Base-by-base conservation (phyloP, 2,888 invertebrate genomes). In the Aphodius granarius region DNA sequence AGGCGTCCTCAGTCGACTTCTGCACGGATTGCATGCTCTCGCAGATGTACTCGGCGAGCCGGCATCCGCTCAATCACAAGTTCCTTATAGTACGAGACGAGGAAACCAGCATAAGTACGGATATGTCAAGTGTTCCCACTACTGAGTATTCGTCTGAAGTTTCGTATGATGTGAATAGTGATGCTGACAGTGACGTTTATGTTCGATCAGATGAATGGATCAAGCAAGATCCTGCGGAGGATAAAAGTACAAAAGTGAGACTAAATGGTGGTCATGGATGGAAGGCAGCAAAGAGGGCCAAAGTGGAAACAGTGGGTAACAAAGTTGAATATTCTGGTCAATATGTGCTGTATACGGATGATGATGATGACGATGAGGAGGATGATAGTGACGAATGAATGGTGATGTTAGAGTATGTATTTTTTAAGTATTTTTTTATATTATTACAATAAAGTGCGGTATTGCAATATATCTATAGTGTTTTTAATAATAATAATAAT, bases 21-120 rank as follows among this genome's bases (percentile, higher is more conserved):
- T 94, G 94, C 81, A 88, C 89, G 0, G 91, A 92, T 81, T 93
- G 93, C 81, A 89, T 91, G 1, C 83, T 91, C 0, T 85, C 88
- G 2, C 91, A 92, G 83, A 80, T 91, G 78, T 88, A 89, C 77
- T 85, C 87, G 3, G 85, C 86, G 76, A 88, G 86, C 13, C 79
- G 83, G n/a, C 90, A 90, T 81, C 86, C 89, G 17, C 79, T 88
- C 65, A 82, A 82, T 4, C 90, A 90, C 80, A 87, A 84, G 79
- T 83, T 90, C 73, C 83, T 82, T 19, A 70, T 78, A n/a, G 63
- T 79, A 72, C 72, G 75, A 19, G 73, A 76, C 66, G 78, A 78
- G 71, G 71, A 77, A 66, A 72, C 75, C n/a, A 73, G 23, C 64
- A 66, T 76, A 63, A 23, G 71, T 4, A 74, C 74, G 15, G 71